Evolutionary conservation across 2,113 vertebrate genomes (phyloP), one percentile per base, ranked within the genome.

Genomic region (Phalacrocorax brasilianus): DNA sequence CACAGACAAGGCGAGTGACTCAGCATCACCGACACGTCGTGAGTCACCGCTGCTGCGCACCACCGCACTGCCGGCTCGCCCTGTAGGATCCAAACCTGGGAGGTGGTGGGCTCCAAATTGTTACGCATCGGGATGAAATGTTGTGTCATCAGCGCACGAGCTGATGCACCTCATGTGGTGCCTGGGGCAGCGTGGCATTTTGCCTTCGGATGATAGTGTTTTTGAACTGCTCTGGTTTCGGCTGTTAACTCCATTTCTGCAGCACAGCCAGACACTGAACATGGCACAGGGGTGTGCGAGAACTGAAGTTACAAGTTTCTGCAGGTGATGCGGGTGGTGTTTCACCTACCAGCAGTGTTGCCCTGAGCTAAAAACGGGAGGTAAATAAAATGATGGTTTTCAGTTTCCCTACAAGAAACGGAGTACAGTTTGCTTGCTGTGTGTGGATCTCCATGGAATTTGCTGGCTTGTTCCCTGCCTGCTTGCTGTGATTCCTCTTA

Each of bases 241-340:
- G 44, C 8, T 20, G 6, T 12, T 5, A 0, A 1, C 45, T 56
- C 26, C 19, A 0, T 35, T n/a, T 33, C 27, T 56, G 55, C 59
- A 16, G 33, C 56, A 2, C 17, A 5, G 42, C 12, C 65, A 11
- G 56, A 6, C 22, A 26, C 61, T 2, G 7, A 24, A 19, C 2
- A 0, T 6, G 35, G 18, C 49, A 4, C 12, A 7, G 52, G 40
- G 24, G 8, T 14, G 32, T 14, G 33, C 0, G 0, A 19, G 71
- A 40, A 13, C 17, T 27, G 1, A 1, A 35, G 32, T 15, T 19
- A 5, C 12, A 9, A 4, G n/a, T 8, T 33, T 5, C 70, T 9
- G 17, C 52, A 32, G 74, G 44, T 38, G 53, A 1, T 24, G 32
- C 0, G 4, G 20, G 14, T 24, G 38, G 16, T 45, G 35, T 38